phyloP scores from a whole-genome alignment of 1,140 invertebrate genomes.

The Micrasema longulum region DNA sequence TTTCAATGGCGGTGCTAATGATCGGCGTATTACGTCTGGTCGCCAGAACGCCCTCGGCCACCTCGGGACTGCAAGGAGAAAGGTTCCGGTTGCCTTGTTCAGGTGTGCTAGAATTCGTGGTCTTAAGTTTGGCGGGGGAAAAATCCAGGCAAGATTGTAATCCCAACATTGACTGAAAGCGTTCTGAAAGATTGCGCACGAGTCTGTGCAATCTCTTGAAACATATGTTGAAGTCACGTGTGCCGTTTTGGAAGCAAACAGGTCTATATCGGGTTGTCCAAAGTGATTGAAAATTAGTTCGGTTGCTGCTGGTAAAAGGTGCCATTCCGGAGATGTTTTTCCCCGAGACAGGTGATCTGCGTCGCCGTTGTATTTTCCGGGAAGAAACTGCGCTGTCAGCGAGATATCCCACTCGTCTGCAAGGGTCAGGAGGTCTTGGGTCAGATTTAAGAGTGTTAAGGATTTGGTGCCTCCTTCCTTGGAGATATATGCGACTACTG shows the following conservation, averaged over 20 bases:
- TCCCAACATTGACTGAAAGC: neutral
- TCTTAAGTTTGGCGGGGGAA: neutral
- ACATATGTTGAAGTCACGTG: conserved; percentile 57
- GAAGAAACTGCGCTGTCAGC: conserved; percentile 50
- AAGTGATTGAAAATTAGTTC: conserved; percentile 55
- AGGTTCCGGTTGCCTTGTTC: neutral
- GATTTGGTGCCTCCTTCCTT: conserved; percentile 56
- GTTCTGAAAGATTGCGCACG: conserved; percentile 46
- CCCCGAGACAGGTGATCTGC: conserved; percentile 47
- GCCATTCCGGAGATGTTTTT: conserved; percentile 55
- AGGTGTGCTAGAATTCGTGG: neutral
- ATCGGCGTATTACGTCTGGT: neutral
- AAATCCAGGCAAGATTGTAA: neutral
- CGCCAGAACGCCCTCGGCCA: neutral
- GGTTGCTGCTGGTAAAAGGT: conserved; percentile 50
- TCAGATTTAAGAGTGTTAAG: conserved; percentile 50
- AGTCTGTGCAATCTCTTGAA: conserved; percentile 53
- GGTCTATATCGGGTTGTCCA: conserved; percentile 57
- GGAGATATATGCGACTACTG: conserved; percentile 47
- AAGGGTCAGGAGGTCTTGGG: conserved; percentile 48
- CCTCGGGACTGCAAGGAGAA: neutral
- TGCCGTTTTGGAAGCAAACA: conserved; percentile 58
- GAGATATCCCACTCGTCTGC: conserved; percentile 51
- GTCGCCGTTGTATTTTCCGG: neutral
- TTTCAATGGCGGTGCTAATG: conserved; percentile 12